Conservation (phyloP, 2,113 vertebrate species). For the Oreocharis arfaki region DNA sequence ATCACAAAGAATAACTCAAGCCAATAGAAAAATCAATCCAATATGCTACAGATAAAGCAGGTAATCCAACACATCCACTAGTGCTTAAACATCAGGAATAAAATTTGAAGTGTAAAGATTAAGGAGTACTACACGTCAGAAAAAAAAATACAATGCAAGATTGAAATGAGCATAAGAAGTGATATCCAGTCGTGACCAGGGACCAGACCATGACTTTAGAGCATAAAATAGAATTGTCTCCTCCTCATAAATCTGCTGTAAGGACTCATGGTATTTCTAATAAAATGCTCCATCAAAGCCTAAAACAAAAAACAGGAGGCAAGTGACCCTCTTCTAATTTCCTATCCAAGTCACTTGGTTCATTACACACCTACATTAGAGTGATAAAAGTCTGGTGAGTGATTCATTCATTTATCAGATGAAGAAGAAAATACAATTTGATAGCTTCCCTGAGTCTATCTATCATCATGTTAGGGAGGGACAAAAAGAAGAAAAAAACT, state of each 20-base stretch:
- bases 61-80: background rate
- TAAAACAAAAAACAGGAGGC: background rate
- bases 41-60: background rate
- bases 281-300: background rate
- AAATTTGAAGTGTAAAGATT: background rate
- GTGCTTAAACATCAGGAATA: background rate
- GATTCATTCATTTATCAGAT: background rate
- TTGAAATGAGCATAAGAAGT: background rate
- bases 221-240: background rate
- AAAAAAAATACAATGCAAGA: background rate
- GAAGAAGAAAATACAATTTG: background rate
- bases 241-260: background rate
- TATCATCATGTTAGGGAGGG: background rate
- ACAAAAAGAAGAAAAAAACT: background rate
- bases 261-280: background rate
- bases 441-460: background rate
- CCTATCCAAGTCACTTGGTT: background rate
- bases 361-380: constrained; percentile 12
- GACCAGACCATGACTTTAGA: background rate
- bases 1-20: constrained; percentile 21
- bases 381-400: background rate
- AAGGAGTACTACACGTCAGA: background rate
- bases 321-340: background rate
- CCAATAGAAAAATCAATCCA: constrained; percentile 3
- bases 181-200: background rate